phyloP scores from a whole-genome alignment of 2,888 invertebrate genomes.

The Pollenia angustigena region DNA sequence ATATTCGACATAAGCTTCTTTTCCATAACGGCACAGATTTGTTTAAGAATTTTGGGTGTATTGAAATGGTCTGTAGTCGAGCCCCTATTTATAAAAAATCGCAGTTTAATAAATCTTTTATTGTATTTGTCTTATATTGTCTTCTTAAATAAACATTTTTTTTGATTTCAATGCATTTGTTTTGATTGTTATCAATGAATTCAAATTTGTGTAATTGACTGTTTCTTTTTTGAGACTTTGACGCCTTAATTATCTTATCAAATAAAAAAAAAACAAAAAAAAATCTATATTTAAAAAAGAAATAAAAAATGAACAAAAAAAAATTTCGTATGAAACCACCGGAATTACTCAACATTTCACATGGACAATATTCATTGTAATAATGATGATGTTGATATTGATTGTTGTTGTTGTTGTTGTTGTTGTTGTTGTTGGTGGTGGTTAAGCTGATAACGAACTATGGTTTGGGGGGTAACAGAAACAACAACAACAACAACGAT shows the following conservation, averaged over 20 bases:
- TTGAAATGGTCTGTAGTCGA: no score
- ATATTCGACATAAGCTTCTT: no score
- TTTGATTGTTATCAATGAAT: constrained; percentile 39
- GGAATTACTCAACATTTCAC: constrained; percentile 61
- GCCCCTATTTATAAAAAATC: no score
- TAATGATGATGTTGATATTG: not conserved
- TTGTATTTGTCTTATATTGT: no score
- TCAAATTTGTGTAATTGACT: constrained; percentile 61
- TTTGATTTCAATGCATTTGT: not conserved
- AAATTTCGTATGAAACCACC: constrained; percentile 36
- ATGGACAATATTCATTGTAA: constrained; percentile 9
- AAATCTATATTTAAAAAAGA: not conserved
- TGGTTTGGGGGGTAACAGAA: constrained; percentile 8
- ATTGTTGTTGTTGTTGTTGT: constrained; percentile 1
- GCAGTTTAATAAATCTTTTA: no score
- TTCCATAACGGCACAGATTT: no score
- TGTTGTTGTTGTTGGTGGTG: not conserved
- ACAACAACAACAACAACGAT: not conserved
- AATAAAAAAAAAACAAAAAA: not conserved
- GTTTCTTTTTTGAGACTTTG: constrained; percentile 51
- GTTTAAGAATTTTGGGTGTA: no score
- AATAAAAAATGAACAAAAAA: not conserved
- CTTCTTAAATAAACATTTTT: not conserved
- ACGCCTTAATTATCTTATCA: constrained; percentile 64
- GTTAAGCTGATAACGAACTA: constrained; percentile 10